Base-by-base conservation (phyloP, 2,888 invertebrate species). In the Lordiphosa fenestrarum region DNA sequence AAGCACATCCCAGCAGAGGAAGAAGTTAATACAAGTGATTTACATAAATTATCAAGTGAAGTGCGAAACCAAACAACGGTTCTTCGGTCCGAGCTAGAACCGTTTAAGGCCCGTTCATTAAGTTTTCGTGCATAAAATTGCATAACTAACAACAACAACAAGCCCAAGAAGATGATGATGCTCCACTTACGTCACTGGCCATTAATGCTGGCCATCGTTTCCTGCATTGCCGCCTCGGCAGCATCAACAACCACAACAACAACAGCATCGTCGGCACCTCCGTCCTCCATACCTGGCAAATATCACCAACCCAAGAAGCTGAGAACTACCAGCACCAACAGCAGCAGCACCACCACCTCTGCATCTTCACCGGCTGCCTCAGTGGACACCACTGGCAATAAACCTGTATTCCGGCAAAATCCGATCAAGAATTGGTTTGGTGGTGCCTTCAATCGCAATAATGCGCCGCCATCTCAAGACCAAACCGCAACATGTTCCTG, bases 391-490 rank as follows among this genome's bases (percentile, higher is more conserved):
- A 59, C 44, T 60, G 55, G 42, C 57, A 71, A 66, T 42, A 75
- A 85, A 76, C 85, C 84, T 65, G 70, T 73, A 68, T 66, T 73
- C 57, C 85, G 82, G 71, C 86, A 81, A 74, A 84, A 82, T 80
- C 85, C 88, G 65, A 86, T 91, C 39, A 92, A 91, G 88, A 92
- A 91, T 86, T 90, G 92, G 87, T 91, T 92, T 77, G 91, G 93
- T 25, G 89, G 92, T 35, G 89, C 92, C 46, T 93, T 93, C 90
- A 93, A 93, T 69, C 92, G 94, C 83, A 90, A 91, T 72, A 87
- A 84, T 64, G 73, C 84, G 59, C 84, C 75, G 55, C 93, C 94
- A 62, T 75, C 82, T 61, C 76, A 83, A 23, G 94, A 73, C 64
- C 68, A 71, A 72, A 71, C 62, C 35, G 42, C 84, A 61, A 86